Evolutionary conservation across 1,140 invertebrate species (phyloP).

Genomic region (Limonius californicus): DNA sequence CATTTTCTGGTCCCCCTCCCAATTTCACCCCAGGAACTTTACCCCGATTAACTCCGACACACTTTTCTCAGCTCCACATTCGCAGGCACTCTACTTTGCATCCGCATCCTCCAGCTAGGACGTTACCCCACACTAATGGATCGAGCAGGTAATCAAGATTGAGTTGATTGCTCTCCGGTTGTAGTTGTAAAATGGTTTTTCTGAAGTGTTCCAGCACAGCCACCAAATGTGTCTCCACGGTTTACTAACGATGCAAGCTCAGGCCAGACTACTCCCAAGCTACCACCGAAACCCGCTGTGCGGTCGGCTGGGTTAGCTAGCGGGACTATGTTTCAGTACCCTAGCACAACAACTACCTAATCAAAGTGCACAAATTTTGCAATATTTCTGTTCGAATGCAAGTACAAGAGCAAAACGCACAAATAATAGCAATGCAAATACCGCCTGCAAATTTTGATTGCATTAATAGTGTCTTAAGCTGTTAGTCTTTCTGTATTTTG

Average conservation of each 20-base stretch:
- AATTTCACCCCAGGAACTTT: constrained; percentile 48
- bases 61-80: constrained; percentile 41
- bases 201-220: constrained; percentile 28
- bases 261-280: constrained; percentile 40
- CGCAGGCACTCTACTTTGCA: constrained; percentile 39
- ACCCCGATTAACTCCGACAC: constrained; percentile 48
- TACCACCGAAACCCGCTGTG: constrained; percentile 41
- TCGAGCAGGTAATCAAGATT: constrained; percentile 34
- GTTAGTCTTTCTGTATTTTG: too few relatives aligned
- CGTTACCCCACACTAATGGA: constrained; percentile 27
- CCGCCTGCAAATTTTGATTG: too few relatives aligned
- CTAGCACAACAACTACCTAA: constrained; percentile 42
- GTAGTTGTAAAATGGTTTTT: not conserved
- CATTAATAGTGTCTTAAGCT: too few relatives aligned
- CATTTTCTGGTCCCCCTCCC: constrained; percentile 46
- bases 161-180: too few relatives aligned
- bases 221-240: constrained; percentile 41
- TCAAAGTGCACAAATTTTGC: not conserved
- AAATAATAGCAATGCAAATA: too few relatives aligned
- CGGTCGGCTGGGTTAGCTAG: constrained; percentile 39
- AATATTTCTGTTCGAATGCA: too few relatives aligned
- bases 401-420: too few relatives aligned
- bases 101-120: constrained; percentile 29
- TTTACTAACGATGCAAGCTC: constrained; percentile 35
- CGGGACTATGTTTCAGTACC: constrained; percentile 45